phyloP scores from a whole-genome alignment of 2,797 vertebrate genomes.

The Pterois miles region DNA sequence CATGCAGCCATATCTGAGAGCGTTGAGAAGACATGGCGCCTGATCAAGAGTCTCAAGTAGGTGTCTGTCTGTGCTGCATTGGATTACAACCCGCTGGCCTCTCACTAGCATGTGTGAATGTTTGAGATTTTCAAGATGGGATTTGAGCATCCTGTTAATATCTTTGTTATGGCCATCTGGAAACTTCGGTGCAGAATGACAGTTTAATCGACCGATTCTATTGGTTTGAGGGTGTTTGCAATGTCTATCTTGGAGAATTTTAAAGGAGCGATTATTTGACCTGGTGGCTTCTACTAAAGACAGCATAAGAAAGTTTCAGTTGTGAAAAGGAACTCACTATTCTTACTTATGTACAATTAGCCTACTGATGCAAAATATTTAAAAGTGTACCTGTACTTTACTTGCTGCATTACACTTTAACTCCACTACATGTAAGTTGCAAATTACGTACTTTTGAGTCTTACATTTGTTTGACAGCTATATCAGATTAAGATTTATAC shows the following conservation, averaged over 20 bases:
- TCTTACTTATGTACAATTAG: too few species aligned
- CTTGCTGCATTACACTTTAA: too few species aligned
- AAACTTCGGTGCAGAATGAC: neutral
- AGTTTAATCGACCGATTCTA: neutral
- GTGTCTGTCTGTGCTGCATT: conserved; percentile 8
- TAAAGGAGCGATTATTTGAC: neutral
- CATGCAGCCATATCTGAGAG: conserved; percentile 17
- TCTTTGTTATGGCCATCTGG: neutral
- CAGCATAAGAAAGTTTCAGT: too few species aligned
- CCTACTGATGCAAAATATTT: too few species aligned
- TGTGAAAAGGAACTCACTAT: too few species aligned
- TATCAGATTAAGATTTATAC: too few species aligned
- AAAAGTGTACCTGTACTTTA: too few species aligned
- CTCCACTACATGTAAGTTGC: too few species aligned
- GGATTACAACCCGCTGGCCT: conserved; percentile 8
- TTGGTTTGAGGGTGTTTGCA: neutral
- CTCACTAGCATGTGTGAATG: conserved; percentile 4
- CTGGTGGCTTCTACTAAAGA: too few species aligned
- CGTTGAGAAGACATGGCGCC: conserved; percentile 19
- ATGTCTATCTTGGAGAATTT: neutral
- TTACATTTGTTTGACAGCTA: too few species aligned
- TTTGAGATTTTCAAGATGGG: conserved; percentile 25
- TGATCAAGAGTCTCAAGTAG: conserved; percentile 37
- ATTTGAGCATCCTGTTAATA: conserved; percentile 22
- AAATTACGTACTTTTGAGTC: too few species aligned